Percentiles rank a stretch among this genome's conserved stretches.
phyloP scores from a whole-genome alignment of 2,113 vertebrate genomes.

The Bostrychus sinensis region DNA sequence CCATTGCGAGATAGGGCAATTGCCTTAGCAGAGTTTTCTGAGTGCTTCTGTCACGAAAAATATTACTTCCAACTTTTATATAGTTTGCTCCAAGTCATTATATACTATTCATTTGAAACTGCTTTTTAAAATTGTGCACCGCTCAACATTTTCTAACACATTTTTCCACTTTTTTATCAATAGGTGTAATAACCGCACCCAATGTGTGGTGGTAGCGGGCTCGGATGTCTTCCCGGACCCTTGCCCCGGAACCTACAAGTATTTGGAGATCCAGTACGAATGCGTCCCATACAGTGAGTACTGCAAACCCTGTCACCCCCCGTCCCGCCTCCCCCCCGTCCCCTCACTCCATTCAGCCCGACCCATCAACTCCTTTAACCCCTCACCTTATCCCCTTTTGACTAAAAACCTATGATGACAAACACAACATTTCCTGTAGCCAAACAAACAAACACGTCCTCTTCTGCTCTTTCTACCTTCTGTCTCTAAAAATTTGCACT shows the following conservation, averaged over 20 bases:
- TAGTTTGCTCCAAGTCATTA: constrained; percentile 9
- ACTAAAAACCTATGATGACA: constrained; percentile 22
- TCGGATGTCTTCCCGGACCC: constrained; percentile 92
- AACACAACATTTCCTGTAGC: constrained; percentile 38
- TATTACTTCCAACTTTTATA: too few species aligned
- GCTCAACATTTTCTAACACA: neutral
- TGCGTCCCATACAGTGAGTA: constrained; percentile 97
- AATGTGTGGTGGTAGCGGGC: constrained; percentile 91
- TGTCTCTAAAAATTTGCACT: constrained; percentile 42
- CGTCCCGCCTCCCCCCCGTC: constrained; percentile 33
- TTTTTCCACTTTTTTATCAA: constrained; percentile 17
- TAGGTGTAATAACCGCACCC: constrained; percentile 93
- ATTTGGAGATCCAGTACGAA: constrained; percentile 95
- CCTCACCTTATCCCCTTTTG: constrained; percentile 33
- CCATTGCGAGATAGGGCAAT: too few species aligned
- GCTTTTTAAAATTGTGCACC: too few species aligned
- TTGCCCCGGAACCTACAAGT: constrained; percentile 94
- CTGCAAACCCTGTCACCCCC: constrained; percentile 36
- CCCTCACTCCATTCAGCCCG: constrained; percentile 47
- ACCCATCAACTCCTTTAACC: constrained; percentile 49
- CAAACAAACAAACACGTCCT: constrained; percentile 53
- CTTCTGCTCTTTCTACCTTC: constrained; percentile 51
- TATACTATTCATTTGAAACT: constrained; percentile 36
- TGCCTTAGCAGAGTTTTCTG: too few species aligned
- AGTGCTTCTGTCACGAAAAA: too few species aligned